Evolutionary conservation across 1,140 invertebrate species (phyloP).

Genomic region (Steinernema khuongi): DNA sequence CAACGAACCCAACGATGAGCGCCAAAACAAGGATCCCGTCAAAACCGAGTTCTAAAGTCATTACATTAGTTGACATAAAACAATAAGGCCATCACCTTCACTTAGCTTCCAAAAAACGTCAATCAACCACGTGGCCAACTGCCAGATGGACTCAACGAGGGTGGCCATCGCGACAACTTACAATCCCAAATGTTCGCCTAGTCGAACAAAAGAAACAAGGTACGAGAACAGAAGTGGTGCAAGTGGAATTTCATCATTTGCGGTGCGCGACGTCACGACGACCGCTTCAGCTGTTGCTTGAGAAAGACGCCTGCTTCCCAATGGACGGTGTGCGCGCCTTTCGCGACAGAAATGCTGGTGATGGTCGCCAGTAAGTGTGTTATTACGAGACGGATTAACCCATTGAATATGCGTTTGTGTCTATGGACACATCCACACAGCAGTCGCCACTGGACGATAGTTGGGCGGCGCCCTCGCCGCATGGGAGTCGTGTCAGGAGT

Average conservation of each 20-base stretch:
- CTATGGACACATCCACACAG: too few species aligned
- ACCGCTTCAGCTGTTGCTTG: too few species aligned
- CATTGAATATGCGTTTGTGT: too few species aligned
- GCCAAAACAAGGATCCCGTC: neutral
- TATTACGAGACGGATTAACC: too few species aligned
- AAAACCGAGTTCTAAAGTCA: neutral
- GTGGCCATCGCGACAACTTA: neutral
- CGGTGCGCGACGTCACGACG: neutral
- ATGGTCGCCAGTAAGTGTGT: too few species aligned
- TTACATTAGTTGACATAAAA: neutral
- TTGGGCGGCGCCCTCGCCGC: too few species aligned
- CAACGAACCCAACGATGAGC: neutral
- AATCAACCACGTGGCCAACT: neutral
- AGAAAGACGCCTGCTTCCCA: too few species aligned
- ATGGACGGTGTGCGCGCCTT: too few species aligned
- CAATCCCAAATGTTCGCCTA: too few species aligned
- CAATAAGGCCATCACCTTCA: neutral
- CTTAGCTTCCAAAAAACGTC: constrained; percentile 4
- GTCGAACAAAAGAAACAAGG: neutral
- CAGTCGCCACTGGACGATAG: too few species aligned
- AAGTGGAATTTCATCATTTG: constrained; percentile 10
- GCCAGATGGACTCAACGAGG: neutral
- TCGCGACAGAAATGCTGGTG: too few species aligned
- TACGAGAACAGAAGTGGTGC: neutral
- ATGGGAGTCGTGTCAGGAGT: too few species aligned